These are phyloP conservation scores for Chrysina gloriosa DNA, from an alignment of 2,888 invertebrate species.

Conservation along the genomic window DNA sequence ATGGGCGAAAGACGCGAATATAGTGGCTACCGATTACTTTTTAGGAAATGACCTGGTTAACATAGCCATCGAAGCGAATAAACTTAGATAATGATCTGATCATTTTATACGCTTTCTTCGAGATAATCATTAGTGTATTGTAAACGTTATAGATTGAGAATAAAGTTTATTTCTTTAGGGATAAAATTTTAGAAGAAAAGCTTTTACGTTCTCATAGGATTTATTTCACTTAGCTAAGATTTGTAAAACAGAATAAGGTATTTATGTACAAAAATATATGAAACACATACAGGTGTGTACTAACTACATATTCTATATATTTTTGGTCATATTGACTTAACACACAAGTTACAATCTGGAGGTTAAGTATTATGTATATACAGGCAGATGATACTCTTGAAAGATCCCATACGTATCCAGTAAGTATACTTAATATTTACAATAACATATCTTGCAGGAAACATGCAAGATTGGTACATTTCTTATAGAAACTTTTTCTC, in stretches of 20 bases:
- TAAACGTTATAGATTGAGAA: constrained; percentile 2
- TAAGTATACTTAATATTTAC: no score
- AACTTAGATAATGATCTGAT: constrained; percentile 45
- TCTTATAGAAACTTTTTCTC: no score
- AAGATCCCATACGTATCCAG: no score
- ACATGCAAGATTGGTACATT: no score
- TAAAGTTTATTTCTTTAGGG: not conserved
- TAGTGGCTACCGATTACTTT: constrained; percentile 80
- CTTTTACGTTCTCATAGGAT: not conserved
- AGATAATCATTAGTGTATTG: constrained; percentile 1
- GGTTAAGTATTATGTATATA: no score
- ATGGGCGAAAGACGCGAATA: constrained; percentile 77
- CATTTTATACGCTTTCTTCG: constrained; percentile 12
- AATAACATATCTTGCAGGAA: no score
- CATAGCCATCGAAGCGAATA: constrained; percentile 68
- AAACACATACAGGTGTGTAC: no score
- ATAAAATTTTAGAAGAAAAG: not conserved
- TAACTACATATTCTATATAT: not conserved
- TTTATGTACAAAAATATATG: not conserved
- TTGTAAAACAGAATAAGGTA: not conserved
- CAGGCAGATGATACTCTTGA: no score
- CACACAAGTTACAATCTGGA: not conserved
- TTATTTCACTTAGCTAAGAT: not conserved
- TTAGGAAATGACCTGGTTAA: constrained; percentile 78
- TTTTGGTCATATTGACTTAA: constrained; percentile 13